Base-by-base conservation (phyloP, 2,888 invertebrate genomes). In the Pseudoips prasinana region DNA sequence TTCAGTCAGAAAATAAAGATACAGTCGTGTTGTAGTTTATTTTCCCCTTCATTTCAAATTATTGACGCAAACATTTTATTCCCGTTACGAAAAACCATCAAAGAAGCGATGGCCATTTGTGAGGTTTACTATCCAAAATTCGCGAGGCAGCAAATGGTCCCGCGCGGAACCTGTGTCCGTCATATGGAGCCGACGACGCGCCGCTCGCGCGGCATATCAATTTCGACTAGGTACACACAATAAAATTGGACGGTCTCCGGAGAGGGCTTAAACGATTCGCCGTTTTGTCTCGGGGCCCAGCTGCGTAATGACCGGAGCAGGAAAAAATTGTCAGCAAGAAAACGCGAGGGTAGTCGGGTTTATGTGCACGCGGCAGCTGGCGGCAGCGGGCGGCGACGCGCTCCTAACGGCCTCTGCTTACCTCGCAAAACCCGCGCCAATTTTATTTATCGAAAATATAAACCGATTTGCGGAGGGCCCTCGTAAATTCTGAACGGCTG, bases 361-460 rank as follows among this genome's bases (percentile, higher is more conserved):
- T 87, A 87, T 88, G 85, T 82, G 76, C 77, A 68, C 81, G 85
- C 77, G 76, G 77, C 80, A 80, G 76, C 72, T 81, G 80, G 76
- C 61, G 74, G 70, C 70, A 52, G 53, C 64, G 69, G 55, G 65
- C 71, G 73, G 72, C 82, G 78, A 77, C 81, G 78, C 81, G 72
- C 78, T 83, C 84, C 86, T 84, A 87, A 86, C 86, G 77, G 85
- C 79, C 83, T 75, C 81, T 85, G 88, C 88, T 87, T 87, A 86
- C 86, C 84, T 86, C 77, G 87, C 88, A 85, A 86, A 88, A 86
- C 83, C 83, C 81, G 84, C 82, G 87, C 87, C 87, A 86, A 87
- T 87, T 88, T 87, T 88, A 88, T 88, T 88, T 88, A 88, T 88
- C 88, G 88, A 87, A 87, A 87, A 87, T 88, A 87, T 88, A 88